phyloP scores from a whole-genome alignment of 1,140 invertebrate genomes.

The Megalonaias nervosa region DNA sequence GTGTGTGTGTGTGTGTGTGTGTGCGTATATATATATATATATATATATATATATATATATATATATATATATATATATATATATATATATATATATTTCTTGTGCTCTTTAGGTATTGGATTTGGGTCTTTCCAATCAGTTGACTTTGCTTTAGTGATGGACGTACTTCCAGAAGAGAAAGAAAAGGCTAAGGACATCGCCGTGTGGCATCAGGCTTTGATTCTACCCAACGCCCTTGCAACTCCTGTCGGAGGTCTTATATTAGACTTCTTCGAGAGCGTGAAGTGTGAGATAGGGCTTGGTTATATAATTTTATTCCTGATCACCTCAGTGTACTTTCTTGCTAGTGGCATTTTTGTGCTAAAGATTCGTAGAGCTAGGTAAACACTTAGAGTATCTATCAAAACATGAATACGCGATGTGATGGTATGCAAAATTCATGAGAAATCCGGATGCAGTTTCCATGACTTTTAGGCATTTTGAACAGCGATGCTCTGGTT shows the following conservation, averaged over 20 bases:
- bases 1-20: too few species aligned
- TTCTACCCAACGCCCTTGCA: constrained; percentile 68
- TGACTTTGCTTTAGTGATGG: constrained; percentile 70
- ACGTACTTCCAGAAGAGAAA: constrained; percentile 64
- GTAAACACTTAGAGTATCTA: constrained; percentile 5
- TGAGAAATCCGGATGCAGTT: too few species aligned
- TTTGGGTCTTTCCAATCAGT: constrained; percentile 68
- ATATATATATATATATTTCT: background rate
- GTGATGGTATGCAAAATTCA: too few species aligned
- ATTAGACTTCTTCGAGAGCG: constrained; percentile 66
- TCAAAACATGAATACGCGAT: too few species aligned
- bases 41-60: background rate
- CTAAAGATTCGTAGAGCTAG: constrained; percentile 54
- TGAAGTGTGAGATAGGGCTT: constrained; percentile 65
- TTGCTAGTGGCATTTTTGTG: constrained; percentile 65
- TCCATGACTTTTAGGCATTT: too few species aligned
- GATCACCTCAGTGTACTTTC: constrained; percentile 63
- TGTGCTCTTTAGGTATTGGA: constrained; percentile 59
- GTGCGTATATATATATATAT: too few species aligned
- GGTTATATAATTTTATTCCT: constrained; percentile 68
- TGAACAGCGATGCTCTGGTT: too few species aligned
- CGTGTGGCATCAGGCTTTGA: constrained; percentile 68
- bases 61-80: too few species aligned
- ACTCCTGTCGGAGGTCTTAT: constrained; percentile 66
- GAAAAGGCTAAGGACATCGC: constrained; percentile 69